Conservation (phyloP, 2,888 invertebrate genomes). For the Dorcus parallelipipedus region DNA sequence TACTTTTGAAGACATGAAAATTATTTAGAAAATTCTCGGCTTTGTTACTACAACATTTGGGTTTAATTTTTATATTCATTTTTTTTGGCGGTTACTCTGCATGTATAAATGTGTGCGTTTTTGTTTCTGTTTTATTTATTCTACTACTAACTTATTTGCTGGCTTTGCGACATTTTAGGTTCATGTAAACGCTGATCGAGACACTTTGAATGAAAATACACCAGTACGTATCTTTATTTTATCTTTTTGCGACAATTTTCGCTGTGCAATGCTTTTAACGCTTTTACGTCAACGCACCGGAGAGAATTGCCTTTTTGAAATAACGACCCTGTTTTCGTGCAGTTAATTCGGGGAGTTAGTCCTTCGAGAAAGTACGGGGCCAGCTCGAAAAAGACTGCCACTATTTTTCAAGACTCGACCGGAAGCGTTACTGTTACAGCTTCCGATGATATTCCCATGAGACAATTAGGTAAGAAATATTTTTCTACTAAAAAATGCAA, state of each 20-base stretch:
- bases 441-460: slow-evolving; percentile 50
- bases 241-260: slow-evolving; percentile 26
- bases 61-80: neutral
- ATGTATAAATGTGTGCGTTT: neutral
- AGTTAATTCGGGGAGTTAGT: slow-evolving; percentile 62
- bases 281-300: no score
- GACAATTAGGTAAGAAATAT: slow-evolving; percentile 48
- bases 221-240: slow-evolving; percentile 59
- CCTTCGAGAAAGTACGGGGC: slow-evolving; percentile 48
- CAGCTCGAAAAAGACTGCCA: slow-evolving; percentile 31
- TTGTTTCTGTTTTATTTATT: slow-evolving; percentile 21
- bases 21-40: no score
- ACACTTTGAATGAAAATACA: slow-evolving; percentile 37
- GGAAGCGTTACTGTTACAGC: slow-evolving; percentile 45
- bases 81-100: neutral
- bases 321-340: slow-evolving; percentile 17
- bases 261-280: neutral
- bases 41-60: no score
- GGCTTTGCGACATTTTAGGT: slow-evolving; percentile 41
- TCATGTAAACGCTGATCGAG: slow-evolving; percentile 1
- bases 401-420: slow-evolving; percentile 43
- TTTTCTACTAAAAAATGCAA: neutral
- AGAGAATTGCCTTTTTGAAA: neutral
- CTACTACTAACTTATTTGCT: slow-evolving; percentile 58
- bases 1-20: no score